A percentile compares a stretch with the other conserved stretches of the same genome.
phyloP scores from a whole-genome alignment of 2,888 invertebrate species.

The Thymelicus acteon region DNA sequence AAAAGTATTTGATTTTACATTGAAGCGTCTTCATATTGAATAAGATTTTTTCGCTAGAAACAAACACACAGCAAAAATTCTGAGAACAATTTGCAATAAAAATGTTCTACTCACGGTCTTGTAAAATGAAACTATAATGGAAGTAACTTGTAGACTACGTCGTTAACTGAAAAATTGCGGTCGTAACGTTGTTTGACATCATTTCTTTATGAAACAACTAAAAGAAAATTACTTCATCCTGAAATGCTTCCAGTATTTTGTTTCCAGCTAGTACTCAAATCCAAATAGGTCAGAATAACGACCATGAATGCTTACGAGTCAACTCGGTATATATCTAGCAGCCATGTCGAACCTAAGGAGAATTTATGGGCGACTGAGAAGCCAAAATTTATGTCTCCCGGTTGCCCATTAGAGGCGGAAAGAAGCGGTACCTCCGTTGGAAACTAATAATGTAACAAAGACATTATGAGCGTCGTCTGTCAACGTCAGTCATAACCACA shows the following conservation, averaged over 20 bases:
- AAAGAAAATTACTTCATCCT: constrained; percentile 53
- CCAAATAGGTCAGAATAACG: constrained; percentile 48
- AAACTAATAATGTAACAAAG: constrained; percentile 29
- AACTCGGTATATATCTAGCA: constrained; percentile 45
- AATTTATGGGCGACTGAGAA: constrained; percentile 44
- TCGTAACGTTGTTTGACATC: constrained; percentile 46
- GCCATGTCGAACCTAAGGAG: constrained; percentile 47
- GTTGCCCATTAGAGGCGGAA: constrained; percentile 30
- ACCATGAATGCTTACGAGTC: constrained; percentile 48
- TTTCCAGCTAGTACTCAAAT: constrained; percentile 43
- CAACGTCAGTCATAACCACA: constrained; percentile 35
- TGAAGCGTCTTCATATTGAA: background rate
- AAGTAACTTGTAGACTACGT: constrained; percentile 10
- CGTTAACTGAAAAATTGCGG: constrained; percentile 37
- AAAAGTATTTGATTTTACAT: background rate
- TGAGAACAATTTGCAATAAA: constrained; percentile 2
- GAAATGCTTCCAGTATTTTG: constrained; percentile 43
- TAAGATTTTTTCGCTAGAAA: background rate
- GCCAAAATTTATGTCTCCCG: constrained; percentile 30
- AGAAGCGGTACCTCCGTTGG: constrained; percentile 23
- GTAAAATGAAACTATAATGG: constrained; percentile 20
- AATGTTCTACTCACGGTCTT: constrained; percentile 1
- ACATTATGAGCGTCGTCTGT: constrained; percentile 28
- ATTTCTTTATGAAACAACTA: constrained; percentile 53
- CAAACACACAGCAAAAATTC: background rate